phyloP scores from a whole-genome alignment of 2,888 invertebrate genomes.

The Thymelicus acteon region DNA sequence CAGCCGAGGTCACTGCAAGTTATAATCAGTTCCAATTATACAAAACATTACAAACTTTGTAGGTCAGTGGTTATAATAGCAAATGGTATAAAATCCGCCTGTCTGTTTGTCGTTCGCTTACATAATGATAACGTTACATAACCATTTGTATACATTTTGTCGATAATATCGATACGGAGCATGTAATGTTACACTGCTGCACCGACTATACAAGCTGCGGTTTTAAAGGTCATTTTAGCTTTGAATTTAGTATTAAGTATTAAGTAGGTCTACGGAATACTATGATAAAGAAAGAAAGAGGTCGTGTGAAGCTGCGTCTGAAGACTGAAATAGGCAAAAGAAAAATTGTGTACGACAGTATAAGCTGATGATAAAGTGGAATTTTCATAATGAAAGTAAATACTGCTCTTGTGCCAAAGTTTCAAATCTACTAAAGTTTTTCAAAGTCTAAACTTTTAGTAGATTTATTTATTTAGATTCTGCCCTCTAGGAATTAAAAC shows the following conservation, averaged over 20 bases:
- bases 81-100: conserved; percentile 30
- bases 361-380: too few species aligned
- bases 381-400: too few species aligned
- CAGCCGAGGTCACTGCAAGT: background rate
- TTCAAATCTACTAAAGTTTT: too few species aligned
- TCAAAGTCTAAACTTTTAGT: too few species aligned
- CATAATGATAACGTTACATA: conserved; percentile 46
- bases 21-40: conserved; percentile 4
- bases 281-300: too few species aligned
- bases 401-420: too few species aligned
- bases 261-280: too few species aligned
- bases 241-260: background rate
- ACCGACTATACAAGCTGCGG: conserved; percentile 23
- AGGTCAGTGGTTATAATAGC: conserved; percentile 25
- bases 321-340: too few species aligned
- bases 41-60: conserved; percentile 16
- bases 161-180: conserved; percentile 40
- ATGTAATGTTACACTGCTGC: conserved; percentile 39
- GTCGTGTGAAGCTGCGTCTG: too few species aligned
- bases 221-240: conserved; percentile 2
- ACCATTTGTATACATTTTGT: conserved; percentile 37
- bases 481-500: too few species aligned
- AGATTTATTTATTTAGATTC: too few species aligned
- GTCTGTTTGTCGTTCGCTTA: conserved; percentile 40
- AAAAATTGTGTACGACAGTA: too few species aligned